Percentiles rank a stretch among this genome's conserved stretches.
Conservation (phyloP, 2,113 vertebrate species). For the Cavia aperea region DNA sequence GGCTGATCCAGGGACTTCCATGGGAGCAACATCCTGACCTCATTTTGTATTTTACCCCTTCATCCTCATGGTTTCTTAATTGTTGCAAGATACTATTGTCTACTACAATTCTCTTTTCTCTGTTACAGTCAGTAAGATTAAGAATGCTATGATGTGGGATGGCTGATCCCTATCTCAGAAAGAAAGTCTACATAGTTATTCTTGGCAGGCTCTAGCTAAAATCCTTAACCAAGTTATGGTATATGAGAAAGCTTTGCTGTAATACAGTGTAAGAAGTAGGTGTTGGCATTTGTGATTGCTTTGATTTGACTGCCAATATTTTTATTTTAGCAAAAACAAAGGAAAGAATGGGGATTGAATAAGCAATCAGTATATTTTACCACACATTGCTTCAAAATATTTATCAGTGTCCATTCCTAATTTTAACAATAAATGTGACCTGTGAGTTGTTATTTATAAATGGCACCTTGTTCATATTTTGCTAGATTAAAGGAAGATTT, state of each 20-base stretch:
- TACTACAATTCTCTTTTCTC: not conserved
- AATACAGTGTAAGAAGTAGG: not conserved
- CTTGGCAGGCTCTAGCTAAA: not conserved
- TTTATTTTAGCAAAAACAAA: not conserved
- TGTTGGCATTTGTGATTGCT: not conserved
- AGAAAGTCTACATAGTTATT: not conserved
- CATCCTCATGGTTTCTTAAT: not conserved
- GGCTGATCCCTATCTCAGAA: not conserved
- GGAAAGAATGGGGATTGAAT: not conserved
- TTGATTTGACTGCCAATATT: not conserved
- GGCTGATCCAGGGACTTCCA: not conserved
- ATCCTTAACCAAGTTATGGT: not conserved
- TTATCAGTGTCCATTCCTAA: not conserved
- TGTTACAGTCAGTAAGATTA: not conserved
- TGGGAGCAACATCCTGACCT: not conserved
- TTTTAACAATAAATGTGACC: not conserved
- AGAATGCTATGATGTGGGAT: not conserved
- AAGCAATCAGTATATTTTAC: not conserved
- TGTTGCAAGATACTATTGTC: not conserved
- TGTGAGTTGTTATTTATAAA: not conserved
- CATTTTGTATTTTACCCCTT: not conserved
- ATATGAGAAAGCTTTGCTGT: not conserved
- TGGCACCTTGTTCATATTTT: not conserved
- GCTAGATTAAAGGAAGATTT: not conserved
- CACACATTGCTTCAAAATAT: not conserved